Evolutionary conservation across 2,888 invertebrate species (phyloP), one percentile per base, ranked within the genome.

Genomic region (Cephus spinipes): DNA sequence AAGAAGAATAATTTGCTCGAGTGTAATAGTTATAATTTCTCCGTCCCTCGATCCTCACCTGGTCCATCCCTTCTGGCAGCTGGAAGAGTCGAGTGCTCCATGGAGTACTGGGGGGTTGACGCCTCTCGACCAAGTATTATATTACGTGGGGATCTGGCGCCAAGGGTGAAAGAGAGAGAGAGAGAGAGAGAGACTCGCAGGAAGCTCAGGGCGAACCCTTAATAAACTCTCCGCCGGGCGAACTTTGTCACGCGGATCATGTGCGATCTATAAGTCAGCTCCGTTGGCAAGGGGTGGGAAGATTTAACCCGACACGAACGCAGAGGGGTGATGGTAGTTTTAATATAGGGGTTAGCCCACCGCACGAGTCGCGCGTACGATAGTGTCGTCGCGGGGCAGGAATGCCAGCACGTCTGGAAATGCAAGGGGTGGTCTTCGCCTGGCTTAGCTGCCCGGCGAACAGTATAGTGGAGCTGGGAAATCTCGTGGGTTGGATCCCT

Each of bases 361-460:
- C 55, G 69, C 36, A 75, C 74, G 76, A 80, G 80, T 74, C 68
- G 35, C 68, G 40, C 73, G 76, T 76, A 78, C 78, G 77, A 74
- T 69, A 77, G 77, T 74, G 76, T 74, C 79, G 76, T 69, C 68
- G 81, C 68, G 76, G 79, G 79, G 79, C 76, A 73, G 79, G 79
- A 71, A 86, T 85, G 80, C 86, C 83, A 78, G 78, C 84, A 81
- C 83, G 87, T 86, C 82, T 83, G 82, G 82, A 87, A 85, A 86
- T 84, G 83, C 84, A 83, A 73, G 68, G 76, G 79, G 75, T 81
- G 76, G 78, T 73, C 35, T 11, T 4, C 4, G 40, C 15, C 40
- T 40, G 36, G 36, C 12, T 40, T 15, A 40, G 4, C 4, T 15
- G 15, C 15, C 4, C 15, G 15, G 40, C 15, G 15, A 40, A 15